Evolutionary conservation across 1,140 invertebrate species (phyloP), one percentile per base, ranked within the genome.

Genomic region (Aphelenchoides besseyi): DNA sequence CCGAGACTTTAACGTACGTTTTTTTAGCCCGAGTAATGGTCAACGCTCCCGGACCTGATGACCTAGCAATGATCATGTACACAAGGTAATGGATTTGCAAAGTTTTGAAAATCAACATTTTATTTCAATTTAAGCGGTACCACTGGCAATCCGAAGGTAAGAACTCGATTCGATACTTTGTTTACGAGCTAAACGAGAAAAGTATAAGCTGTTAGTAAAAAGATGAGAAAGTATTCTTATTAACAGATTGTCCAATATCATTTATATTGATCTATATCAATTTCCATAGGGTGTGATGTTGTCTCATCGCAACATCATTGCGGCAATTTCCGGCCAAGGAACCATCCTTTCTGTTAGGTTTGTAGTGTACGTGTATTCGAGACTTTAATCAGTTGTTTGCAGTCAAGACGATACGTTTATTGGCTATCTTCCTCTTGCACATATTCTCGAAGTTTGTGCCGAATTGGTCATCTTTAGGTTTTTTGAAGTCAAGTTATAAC

Each of bases 11-110:
- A 29, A 16, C 35, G 16, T 33, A 18, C 2, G 29, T 62, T 35
- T 69, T 68, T 37, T 5, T 57, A 71, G 61, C 53, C 64, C 8
- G 30, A 18, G 2, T 5, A 52, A 73, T 32, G 29, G 41, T 2
- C 5, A 16, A 36, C 28, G 12, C 28, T 18, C 29, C n/a, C 1
- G 87, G 87, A 23, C 83, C 88, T 1, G 87, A 90, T 3, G 93
- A 97, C 79, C 90, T 89, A 16, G 93, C 93, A 23, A 93, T 96
- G 77, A 92, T 96, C 52, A 96, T 96, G 93, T 97, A 96, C 87
- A 96, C 94, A 0, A n/a, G n/a, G n/a, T n/a, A n/a, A n/a, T n/a
- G n/a, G n/a, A n/a, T n/a, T n/a, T n/a, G n/a, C n/a, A n/a, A n/a
- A n/a, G n/a, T n/a, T n/a, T n/a, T n/a, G n/a, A n/a, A n/a, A n/a